Conservation (phyloP, 37 sponge, comb jelly and placozoan genomes). For the Ephydatia muelleri region DNA sequence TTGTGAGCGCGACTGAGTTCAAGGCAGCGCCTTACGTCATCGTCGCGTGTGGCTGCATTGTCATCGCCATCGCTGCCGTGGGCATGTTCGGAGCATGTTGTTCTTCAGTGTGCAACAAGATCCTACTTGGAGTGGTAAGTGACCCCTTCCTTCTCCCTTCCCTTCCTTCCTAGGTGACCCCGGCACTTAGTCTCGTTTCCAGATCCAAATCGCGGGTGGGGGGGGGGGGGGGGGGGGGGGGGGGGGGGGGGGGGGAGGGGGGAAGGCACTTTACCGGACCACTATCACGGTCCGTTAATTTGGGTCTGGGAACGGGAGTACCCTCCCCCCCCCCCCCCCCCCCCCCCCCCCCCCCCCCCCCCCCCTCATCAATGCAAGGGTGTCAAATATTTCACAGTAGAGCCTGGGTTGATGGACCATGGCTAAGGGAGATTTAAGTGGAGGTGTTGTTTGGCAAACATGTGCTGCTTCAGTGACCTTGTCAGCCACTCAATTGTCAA, state of each 20-base stretch:
- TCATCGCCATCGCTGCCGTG: conserved; percentile 48
- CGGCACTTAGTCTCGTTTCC: neutral
- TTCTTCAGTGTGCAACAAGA: conserved; percentile 36
- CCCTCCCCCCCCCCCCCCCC: neutral
- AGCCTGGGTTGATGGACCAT: conserved; percentile 72
- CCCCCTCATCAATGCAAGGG: too few species aligned
- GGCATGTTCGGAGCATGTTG: conserved; percentile 67
- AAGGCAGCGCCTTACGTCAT: conserved; percentile 58
- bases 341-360: neutral
- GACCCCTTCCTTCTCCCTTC: too few species aligned
- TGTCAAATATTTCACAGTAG: conserved; percentile 62
- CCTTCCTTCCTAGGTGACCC: too few species aligned
- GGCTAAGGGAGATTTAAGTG: too few species aligned
- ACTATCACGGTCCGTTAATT: too few species aligned
- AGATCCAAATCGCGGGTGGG: neutral
- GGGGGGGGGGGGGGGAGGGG: neutral
- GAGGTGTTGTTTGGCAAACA: too few species aligned
- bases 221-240: neutral
- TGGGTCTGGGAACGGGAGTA: too few species aligned
- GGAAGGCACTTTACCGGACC: neutral
- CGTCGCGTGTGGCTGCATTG: conserved; percentile 50
- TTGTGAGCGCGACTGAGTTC: conserved; percentile 13
- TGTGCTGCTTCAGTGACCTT: too few species aligned
- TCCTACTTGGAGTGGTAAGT: conserved; percentile 34
- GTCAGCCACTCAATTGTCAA: too few species aligned